Conservation (phyloP, 2,888 invertebrate species). For the Chaetogeoica ovagalla region DNA sequence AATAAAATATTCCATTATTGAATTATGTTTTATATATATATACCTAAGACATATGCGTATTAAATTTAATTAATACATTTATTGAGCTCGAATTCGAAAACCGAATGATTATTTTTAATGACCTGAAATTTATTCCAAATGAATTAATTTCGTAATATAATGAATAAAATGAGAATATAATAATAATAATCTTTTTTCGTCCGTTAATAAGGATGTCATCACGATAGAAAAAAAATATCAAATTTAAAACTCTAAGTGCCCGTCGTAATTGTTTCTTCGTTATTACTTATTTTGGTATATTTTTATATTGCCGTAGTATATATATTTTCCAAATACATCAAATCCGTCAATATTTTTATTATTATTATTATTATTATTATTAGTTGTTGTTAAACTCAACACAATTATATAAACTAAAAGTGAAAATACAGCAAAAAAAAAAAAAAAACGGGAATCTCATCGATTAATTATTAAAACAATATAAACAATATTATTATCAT, state of each 20-base stretch:
- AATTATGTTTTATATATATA: neutral
- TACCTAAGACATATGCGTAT: neutral
- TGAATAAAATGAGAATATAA: neutral
- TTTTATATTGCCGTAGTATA: no score
- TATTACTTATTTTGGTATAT: no score
- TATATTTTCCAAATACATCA: no score
- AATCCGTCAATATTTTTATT: no score
- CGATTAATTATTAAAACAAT: no score
- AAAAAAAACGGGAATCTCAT: neutral
- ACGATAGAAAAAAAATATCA: neutral
- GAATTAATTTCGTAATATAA: neutral
- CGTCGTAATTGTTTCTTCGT: neutral
- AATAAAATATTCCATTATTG: no score
- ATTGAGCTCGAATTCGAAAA: neutral
- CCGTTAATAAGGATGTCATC: neutral
- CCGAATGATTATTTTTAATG: neutral
- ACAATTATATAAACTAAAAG: neutral
- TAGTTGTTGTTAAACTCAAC: no score
- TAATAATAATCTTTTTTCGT: neutral
- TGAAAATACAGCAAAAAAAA: neutral
- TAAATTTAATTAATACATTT: neutral
- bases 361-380: neutral
- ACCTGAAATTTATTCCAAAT: neutral
- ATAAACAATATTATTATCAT: no score
- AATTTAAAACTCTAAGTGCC: neutral